Conservation (phyloP, 2,888 invertebrate genomes). For the Hypercompe scribonia region DNA sequence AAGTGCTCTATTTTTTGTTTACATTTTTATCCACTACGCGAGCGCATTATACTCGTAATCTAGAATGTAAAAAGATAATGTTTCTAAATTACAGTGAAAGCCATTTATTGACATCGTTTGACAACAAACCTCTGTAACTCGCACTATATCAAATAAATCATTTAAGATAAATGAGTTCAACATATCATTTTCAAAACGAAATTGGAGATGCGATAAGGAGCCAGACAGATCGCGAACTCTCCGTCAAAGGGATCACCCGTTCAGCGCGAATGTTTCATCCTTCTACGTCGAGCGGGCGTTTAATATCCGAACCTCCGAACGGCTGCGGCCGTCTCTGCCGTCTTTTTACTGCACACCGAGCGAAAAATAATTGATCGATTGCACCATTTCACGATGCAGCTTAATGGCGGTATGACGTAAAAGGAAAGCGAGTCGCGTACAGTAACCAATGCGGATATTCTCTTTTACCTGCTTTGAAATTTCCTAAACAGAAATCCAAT, state of each 20-base stretch:
- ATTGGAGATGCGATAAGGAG: slow-evolving; percentile 74
- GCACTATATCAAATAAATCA: slow-evolving; percentile 30
- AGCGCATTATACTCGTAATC: not conserved
- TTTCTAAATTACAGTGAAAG: slow-evolving; percentile 13
- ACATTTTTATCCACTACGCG: not conserved
- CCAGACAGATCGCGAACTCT: slow-evolving; percentile 71
- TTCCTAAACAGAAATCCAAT: slow-evolving; percentile 47
- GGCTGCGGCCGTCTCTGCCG: slow-evolving; percentile 69
- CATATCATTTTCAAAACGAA: slow-evolving; percentile 64
- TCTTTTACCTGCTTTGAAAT: slow-evolving; percentile 55
- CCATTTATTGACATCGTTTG: slow-evolving; percentile 20
- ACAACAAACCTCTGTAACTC: slow-evolving; percentile 28
- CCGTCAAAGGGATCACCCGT: slow-evolving; percentile 76
- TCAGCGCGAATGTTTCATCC: slow-evolving; percentile 49
- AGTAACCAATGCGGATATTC: slow-evolving; percentile 48
- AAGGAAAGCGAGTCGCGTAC: slow-evolving; percentile 55
- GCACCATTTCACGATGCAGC: slow-evolving; percentile 62
- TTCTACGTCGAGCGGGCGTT: slow-evolving; percentile 69
- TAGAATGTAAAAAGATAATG: not conserved
- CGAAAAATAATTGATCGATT: slow-evolving; percentile 85
- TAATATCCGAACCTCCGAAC: slow-evolving; percentile 74
- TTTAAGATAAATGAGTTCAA: slow-evolving; percentile 48
- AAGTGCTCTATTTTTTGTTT: not conserved
- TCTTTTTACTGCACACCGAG: slow-evolving; percentile 77
- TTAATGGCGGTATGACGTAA: slow-evolving; percentile 76